A percentile compares a stretch with the other conserved stretches of the same genome.
Evolutionary conservation across 2,888 invertebrate species (phyloP).

Genomic region (Ochropleura leucogaster): DNA sequence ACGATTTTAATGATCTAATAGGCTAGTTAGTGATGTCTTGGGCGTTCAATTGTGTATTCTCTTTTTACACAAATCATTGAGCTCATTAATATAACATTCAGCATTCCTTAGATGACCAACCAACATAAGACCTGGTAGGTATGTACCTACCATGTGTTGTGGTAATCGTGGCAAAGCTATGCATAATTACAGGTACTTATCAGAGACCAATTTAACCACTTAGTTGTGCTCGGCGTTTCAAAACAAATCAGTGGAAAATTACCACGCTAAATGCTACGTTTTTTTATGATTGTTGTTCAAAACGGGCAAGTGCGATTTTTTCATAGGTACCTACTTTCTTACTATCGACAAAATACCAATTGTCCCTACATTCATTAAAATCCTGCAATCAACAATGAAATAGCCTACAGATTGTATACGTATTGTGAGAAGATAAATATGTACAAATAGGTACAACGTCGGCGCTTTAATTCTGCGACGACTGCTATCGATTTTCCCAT

Average conservation of each 20-base stretch:
- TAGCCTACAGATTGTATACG: conserved; percentile 9
- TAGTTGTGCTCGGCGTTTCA: conserved; percentile 2
- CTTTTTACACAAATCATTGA: no score
- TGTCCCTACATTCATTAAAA: neutral
- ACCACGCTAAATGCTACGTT: neutral
- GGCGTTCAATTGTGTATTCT: no score
- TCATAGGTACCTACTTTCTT: no score
- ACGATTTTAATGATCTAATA: neutral
- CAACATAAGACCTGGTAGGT: neutral
- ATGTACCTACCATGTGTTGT: neutral
- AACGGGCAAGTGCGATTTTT: neutral
- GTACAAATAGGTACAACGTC: conserved; percentile 58
- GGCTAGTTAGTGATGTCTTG: neutral
- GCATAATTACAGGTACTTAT: neutral
- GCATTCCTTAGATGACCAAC: neutral
- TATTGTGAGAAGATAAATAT: conserved; percentile 25
- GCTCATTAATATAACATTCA: neutral
- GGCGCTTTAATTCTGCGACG: conserved; percentile 73
- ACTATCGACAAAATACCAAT: neutral
- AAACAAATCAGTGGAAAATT: neutral
- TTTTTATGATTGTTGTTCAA: neutral
- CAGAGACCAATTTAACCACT: neutral
- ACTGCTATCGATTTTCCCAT: conserved; percentile 82
- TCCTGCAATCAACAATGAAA: neutral
- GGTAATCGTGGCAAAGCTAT: neutral